These are phyloP conservation scores for Adrianichthys oophorus DNA, from an alignment of 2,797 vertebrate genomes.

Conservation along the genomic window DNA sequence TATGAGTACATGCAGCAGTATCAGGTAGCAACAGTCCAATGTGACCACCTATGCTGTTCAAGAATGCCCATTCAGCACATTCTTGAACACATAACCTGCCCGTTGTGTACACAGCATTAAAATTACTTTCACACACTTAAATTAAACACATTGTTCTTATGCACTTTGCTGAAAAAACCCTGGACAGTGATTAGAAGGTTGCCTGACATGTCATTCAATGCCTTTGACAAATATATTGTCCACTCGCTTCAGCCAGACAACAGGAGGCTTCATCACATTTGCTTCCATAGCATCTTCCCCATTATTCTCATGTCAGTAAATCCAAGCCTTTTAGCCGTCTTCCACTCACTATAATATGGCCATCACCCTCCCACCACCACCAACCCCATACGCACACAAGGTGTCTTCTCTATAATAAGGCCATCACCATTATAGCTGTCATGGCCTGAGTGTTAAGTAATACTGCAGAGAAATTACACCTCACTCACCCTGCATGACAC, in stretches of 20 bases:
- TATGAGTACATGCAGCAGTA: too few species aligned
- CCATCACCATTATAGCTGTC: conserved; percentile 86
- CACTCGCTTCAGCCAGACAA: conserved; percentile 22
- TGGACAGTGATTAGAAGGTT: conserved; percentile 3
- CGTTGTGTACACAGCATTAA: too few species aligned
- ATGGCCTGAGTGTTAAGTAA: conserved; percentile 75
- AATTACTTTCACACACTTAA: too few species aligned
- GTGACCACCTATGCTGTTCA: too few species aligned
- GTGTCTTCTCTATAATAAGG: conserved; percentile 83
- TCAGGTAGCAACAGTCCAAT: too few species aligned
- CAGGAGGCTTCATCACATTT: conserved; percentile 64
- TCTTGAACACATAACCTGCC: too few species aligned
- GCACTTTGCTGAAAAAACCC: conserved; percentile 4
- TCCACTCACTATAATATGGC: conserved; percentile 60
- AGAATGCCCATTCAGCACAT: too few species aligned
- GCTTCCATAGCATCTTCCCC: conserved; percentile 52
- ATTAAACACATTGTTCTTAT: conserved; percentile 1
- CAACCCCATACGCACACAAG: conserved; percentile 13
- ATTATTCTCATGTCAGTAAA: conserved; percentile 67
- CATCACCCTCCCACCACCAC: conserved; percentile 41
- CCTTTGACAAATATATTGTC: conserved; percentile 8
- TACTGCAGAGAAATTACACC: conserved; percentile 77
- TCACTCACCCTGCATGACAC: conserved; percentile 58
- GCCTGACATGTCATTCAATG: not conserved
- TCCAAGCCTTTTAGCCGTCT: conserved; percentile 59